Conservation (phyloP, 2,797 vertebrate species). For the Kryptopterus vitreolus region DNA sequence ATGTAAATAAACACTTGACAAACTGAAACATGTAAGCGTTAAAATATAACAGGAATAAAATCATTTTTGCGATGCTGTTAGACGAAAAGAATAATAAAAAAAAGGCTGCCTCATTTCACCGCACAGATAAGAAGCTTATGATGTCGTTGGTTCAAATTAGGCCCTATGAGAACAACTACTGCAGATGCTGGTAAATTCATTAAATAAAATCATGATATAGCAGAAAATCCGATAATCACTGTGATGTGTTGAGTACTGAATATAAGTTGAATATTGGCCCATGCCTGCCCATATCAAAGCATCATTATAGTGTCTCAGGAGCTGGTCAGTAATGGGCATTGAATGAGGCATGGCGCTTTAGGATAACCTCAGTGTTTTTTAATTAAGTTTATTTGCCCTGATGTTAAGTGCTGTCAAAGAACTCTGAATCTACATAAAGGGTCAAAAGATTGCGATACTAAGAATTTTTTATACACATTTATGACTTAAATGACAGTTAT, state of each 20-base stretch:
- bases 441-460: not conserved
- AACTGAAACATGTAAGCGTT: not conserved
- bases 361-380: slow-evolving; percentile 7
- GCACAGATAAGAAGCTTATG: not conserved
- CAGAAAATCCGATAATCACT: slow-evolving; percentile 8
- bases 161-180: slow-evolving; percentile 2
- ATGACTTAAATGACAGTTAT: not conserved
- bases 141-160: not conserved
- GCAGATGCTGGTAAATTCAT: not conserved
- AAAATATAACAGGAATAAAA: not conserved
- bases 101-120: not conserved
- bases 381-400: slow-evolving; percentile 13
- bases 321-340: slow-evolving; percentile 16
- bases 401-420: not conserved
- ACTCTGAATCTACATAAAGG: not conserved
- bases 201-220: not conserved
- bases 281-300: slow-evolving; percentile 11
- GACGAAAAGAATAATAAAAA: slow-evolving; percentile 4
- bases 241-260: not conserved
- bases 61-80: not conserved
- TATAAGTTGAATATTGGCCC: slow-evolving; percentile 15
- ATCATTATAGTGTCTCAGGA: slow-evolving; percentile 29
- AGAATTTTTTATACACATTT: not conserved
- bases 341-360: slow-evolving; percentile 6
- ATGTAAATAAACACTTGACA: too few species aligned